Evolutionary conservation across 2,113 vertebrate species (phyloP).

Genomic region (Corythoichthys haematopterus): DNA sequence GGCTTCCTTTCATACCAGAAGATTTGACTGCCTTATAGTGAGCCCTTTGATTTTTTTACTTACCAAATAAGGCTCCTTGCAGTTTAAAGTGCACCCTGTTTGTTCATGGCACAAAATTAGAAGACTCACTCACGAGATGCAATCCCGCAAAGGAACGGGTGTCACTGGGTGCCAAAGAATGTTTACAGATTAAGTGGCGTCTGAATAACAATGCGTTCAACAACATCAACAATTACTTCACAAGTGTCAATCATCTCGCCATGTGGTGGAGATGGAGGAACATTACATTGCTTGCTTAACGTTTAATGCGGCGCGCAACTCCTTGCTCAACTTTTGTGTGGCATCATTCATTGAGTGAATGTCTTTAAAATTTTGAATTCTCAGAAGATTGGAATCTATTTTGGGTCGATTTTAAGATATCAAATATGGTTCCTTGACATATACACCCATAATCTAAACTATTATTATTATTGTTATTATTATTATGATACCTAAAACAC

Average conservation of each 20-base stretch:
- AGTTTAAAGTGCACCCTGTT: not conserved
- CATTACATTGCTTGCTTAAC: constrained; percentile 18
- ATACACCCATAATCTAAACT: not conserved
- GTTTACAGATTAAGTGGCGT: constrained; percentile 46
- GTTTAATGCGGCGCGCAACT: constrained; percentile 25
- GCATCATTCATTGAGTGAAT: constrained; percentile 45
- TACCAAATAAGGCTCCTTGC: not conserved
- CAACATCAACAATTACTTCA: too few species aligned
- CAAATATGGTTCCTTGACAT: not conserved
- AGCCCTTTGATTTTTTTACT: not conserved
- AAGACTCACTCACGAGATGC: not conserved
- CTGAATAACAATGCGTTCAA: constrained; percentile 54
- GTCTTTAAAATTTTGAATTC: constrained; percentile 63
- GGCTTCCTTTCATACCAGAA: not conserved
- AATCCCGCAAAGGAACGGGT: constrained; percentile 15
- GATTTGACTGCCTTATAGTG: not conserved
- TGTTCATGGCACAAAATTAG: constrained; percentile 13
- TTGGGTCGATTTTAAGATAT: not conserved
- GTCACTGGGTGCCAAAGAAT: constrained; percentile 44
- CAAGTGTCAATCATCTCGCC: constrained; percentile 55
- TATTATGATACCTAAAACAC: not conserved
- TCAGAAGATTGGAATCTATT: constrained; percentile 28
- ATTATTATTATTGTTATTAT: too few species aligned
- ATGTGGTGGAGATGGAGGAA: constrained; percentile 28
- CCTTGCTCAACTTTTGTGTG: constrained; percentile 46